phyloP scores from a whole-genome alignment of 2,113 vertebrate genomes.

The Ariopsis seemanni region DNA sequence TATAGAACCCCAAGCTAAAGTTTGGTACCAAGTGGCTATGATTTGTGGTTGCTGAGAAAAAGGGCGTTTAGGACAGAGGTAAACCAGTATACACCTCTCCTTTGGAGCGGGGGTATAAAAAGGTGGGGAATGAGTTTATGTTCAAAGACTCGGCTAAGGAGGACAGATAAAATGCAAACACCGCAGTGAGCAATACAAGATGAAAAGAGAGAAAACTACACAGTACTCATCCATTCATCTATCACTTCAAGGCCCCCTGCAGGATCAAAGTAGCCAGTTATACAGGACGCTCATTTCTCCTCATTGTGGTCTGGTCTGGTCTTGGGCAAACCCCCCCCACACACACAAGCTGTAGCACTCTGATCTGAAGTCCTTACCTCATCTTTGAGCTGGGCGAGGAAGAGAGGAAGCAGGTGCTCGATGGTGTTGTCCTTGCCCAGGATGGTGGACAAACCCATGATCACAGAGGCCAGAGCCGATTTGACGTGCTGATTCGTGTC shows the following conservation, averaged over 20 bases:
- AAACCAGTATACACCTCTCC: too few relatives aligned
- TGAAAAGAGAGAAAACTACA: conserved; percentile 27
- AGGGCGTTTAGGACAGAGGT: too few relatives aligned
- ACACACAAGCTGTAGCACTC: background rate
- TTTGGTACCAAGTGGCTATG: too few relatives aligned
- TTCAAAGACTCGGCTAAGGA: background rate
- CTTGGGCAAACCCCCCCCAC: background rate
- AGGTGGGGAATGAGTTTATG: background rate
- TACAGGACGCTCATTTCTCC: conserved; percentile 29
- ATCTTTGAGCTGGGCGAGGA: conserved; percentile 90
- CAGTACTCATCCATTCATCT: conserved; percentile 45
- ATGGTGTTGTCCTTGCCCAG: conserved; percentile 91
- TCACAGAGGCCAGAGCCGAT: conserved; percentile 88
- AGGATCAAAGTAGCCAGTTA: conserved; percentile 50
- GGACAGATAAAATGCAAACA: conserved; percentile 21
- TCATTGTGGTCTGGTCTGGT: conserved; percentile 4
- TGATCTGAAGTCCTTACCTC: conserved; percentile 73
- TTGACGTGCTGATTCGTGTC: conserved; percentile 93
- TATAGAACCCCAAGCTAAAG: too few relatives aligned
- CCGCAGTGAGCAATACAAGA: conserved; percentile 25
- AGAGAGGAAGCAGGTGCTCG: conserved; percentile 88
- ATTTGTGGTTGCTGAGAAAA: too few relatives aligned
- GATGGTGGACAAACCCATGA: conserved; percentile 89
- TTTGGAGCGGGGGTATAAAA: too few relatives aligned
- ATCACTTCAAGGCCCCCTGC: conserved; percentile 49